Base-by-base conservation (phyloP, 1,140 invertebrate genomes). In the Polypedilum pembai region DNA sequence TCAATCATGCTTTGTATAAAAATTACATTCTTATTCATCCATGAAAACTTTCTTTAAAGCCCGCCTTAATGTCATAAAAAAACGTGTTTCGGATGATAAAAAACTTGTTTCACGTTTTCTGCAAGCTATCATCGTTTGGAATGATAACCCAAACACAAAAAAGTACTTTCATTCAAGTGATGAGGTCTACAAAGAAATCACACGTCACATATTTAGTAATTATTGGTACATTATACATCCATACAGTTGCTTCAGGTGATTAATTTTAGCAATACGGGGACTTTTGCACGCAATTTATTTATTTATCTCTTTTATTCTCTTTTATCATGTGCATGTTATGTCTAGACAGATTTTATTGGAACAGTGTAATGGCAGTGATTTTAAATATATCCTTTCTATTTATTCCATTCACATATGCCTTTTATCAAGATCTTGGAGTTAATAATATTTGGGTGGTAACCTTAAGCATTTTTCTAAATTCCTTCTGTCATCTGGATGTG, bases 271-370 rank as follows among this genome's bases (percentile, higher is more conserved):
- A 18, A 69, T 20, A 69, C 5, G 10, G 8, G 45, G 3, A n/a
- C n/a, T n/a, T 7, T 20, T 8, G 18, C 65, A 69, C 20, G 65
- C 65, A 69, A 69, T 69, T 20, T 12, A 56, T 69, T 69, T 8
- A 20, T 20, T 69, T 20, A 21, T 66, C 17, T 66, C n/a, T n/a
- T n/a, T n/a, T n/a, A n/a, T 66, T 20, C 65, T 66, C 41, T 45
- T 45, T 56, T 45, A n/a, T 56, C 45, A 15, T 56, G 45, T 56
- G n/a, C 45, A n/a, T 56, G 4, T 56, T 4, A 12, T 15, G 45
- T 69, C 65, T 21, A 69, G 65, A 33, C 24, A 33, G 24, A 69
- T 69, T 69, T 69, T 69, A 69, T 69, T 69, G 65, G 65, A 69
- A 69, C 17, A 18, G n/a, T 18, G 8, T 69, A n/a, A 69, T 69